Conservation (phyloP, 2,888 invertebrate genomes). For the Megastigmus dorsalis region DNA sequence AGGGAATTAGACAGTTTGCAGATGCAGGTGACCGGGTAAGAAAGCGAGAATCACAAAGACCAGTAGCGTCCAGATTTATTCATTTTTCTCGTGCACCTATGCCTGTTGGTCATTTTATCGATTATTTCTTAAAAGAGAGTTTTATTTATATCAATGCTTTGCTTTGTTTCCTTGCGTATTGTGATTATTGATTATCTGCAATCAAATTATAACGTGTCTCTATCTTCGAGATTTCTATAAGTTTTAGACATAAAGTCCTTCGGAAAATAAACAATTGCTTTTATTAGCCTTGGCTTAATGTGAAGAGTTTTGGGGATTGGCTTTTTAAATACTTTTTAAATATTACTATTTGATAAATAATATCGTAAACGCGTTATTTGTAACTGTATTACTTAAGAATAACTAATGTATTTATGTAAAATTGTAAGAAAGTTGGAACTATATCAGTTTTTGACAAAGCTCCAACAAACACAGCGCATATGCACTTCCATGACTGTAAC, state of each 20-base stretch:
- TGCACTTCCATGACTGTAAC: not conserved
- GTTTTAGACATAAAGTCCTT: too few species aligned
- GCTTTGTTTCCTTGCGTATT: not conserved
- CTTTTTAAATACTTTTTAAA: too few species aligned
- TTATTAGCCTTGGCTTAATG: too few species aligned
- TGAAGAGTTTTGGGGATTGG: too few species aligned
- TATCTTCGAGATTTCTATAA: too few species aligned
- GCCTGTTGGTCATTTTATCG: not conserved
- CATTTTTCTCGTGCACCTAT: not conserved
- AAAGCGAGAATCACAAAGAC: not conserved
- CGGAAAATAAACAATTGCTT: too few species aligned
- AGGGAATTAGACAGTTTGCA: too few species aligned
- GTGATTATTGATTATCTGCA: conserved; percentile 2
- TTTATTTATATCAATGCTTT: not conserved
- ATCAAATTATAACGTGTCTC: not conserved
- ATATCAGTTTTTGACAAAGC: not conserved
- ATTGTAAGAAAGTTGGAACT: not conserved
- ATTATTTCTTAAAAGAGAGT: conserved; percentile 5
- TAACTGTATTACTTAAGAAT: too few species aligned
- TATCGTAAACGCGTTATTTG: too few species aligned
- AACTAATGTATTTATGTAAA: too few species aligned
- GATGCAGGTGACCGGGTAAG: too few species aligned
- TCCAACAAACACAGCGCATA: conserved; percentile 1
- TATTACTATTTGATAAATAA: too few species aligned
- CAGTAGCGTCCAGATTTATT: not conserved